Base-by-base conservation (phyloP, 2,888 invertebrate species). In the Xanthostigma xanthostigma region DNA sequence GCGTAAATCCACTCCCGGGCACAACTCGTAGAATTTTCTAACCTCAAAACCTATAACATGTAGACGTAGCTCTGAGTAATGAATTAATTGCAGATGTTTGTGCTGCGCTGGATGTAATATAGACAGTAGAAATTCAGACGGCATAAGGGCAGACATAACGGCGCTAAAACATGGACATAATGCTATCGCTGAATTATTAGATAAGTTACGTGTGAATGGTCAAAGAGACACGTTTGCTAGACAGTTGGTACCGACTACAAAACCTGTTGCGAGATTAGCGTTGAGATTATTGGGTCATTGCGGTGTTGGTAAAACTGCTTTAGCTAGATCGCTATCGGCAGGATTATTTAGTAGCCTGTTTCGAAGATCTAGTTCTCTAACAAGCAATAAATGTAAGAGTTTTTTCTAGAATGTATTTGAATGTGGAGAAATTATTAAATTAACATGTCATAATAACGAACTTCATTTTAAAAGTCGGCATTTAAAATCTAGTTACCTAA, bases 161-260 rank as follows among this genome's bases (percentile, higher is more conserved):
- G 85, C 85, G n/a, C 67, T 84, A 46, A 82, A 84, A 58, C 76
- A 83, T 58, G 83, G 84, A 14, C 76, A 79, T 62, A 74, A 76
- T 50, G 75, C 79, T 51, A 80, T 84, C 48, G 80, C 80, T 13
- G 77, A 77, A 53, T 66, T 86, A 37, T 65, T 86, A 52, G 77
- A 77, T 60, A 75, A 73, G 58, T 64, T 84, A 41, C 73, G 77
- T 71, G 75, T 63, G 71, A 79, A 67, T 63, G 75, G 69, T 1
- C 62, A 62, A 53, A 56, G 64, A 45, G 64, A 64, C 54, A 46
- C 55, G 44, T 64, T 57, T 46, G 63, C 64, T 5, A 71, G 74
- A 51, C 84, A 85, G 64, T 62, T 86, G 50, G 73, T 77, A 54
- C 75, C 77, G 10, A 73, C 73, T 5, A 68, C 71, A 36, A 70